Evolutionary conservation across 1,140 invertebrate genomes (phyloP), one percentile per base, ranked within the genome.

Genomic region (Hyles euphorbiae): DNA sequence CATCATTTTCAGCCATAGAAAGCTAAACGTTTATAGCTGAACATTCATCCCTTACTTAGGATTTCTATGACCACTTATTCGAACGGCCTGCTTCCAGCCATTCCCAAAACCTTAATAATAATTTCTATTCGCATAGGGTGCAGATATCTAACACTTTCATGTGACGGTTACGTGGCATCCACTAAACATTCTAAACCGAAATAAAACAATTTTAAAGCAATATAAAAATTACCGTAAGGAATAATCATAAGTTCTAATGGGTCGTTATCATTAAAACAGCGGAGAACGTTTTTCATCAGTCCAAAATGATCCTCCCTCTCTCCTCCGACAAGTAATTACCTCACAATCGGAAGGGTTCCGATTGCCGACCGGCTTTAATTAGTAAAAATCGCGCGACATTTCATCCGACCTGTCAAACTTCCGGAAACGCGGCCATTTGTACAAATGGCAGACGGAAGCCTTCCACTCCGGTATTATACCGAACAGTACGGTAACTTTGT

Each of bases 341-440:
- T 40, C 54, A 10, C 59, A 22, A 57, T 59, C 61, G 59, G 61
- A 74, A 74, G 74, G 70, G 71, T 72, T 70, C 49, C 58, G 66
- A 63, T 65, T 55, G 53, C 53, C 50, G 34, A 48, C 59, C 55
- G 47, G 59, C 61, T 67, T 80, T 83, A 80, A 87, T 87, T 87
- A 83, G 71, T 76, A 85, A 85, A 85, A 87, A 87, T 84, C 72
- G 71, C 64, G 76, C 74, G 77, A 80, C 81, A 83, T 83, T 87
- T 83, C 79, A 80, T 83, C 72, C 65, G 66, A 71, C 57, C 79
- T 81, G 78, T 83, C 83, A 77, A 85, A 85, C 67, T 87, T 70
- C 52, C 49, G 60, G 67, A 66, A 70, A 67, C 60, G 51, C 58
- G 53, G 63, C 72, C 72, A 81, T 75, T 54, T 74, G 68, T 59